A percentile compares a stretch with the other conserved stretches of the same genome.
Evolutionary conservation across 2,888 invertebrate species (phyloP).

Genomic region (Papilio gigon): DNA sequence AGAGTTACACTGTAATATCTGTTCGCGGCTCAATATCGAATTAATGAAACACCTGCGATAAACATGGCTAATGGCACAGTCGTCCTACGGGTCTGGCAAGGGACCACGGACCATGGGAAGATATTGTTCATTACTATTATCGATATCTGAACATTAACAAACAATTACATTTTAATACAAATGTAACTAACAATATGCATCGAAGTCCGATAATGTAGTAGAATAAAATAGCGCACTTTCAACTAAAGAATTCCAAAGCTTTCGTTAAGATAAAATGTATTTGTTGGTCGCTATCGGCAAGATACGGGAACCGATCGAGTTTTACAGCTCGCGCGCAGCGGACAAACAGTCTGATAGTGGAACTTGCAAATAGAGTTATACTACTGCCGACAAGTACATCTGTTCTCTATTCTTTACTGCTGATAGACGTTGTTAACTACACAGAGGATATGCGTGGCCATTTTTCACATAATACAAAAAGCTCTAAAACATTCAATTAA

Average conservation of each 20-base stretch:
- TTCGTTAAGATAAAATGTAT: constrained; percentile 46
- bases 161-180: too few species aligned
- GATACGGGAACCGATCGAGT: constrained; percentile 46
- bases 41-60: constrained; percentile 19
- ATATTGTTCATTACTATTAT: too few species aligned
- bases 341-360: constrained; percentile 49
- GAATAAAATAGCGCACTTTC: constrained; percentile 26
- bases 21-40: constrained; percentile 1
- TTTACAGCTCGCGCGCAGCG: constrained; percentile 49
- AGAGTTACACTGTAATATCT: not conserved
- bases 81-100: not conserved
- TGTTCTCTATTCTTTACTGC: not conserved
- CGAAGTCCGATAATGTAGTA: not conserved
- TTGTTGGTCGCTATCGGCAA: constrained; percentile 46
- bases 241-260: constrained; percentile 33
- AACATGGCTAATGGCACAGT: not conserved
- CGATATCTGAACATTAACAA: too few species aligned
- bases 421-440: not conserved
- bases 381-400: constrained; percentile 12
- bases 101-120: not conserved
- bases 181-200: constrained; percentile 21
- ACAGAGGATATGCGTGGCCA: too few species aligned
- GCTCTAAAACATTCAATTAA: too few species aligned
- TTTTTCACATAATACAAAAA: too few species aligned
- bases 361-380: constrained; percentile 34